Evolutionary conservation across 2,888 invertebrate species (phyloP), one percentile per base, ranked within the genome.

Genomic region (Epiblema foenella): DNA sequence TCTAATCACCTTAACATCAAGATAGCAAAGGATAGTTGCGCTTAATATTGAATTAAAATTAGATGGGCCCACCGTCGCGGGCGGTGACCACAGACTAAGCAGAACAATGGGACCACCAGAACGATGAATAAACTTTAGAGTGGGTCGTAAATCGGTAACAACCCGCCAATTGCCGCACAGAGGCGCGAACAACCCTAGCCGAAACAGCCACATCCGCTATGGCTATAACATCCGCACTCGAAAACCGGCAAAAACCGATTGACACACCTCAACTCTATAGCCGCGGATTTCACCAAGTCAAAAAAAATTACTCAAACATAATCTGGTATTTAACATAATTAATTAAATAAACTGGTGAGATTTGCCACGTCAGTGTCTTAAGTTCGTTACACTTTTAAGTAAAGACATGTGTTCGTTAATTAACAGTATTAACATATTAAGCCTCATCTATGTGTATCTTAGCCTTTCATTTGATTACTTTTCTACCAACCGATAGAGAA

Each of bases 61-160:
- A 60, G 66, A 68, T 68, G 65, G 65, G 66, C 73, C 39, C 29
- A 42, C 64, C 65, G 59, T 59, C 60, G 51, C 74, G 74, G 74
- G 68, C 69, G 66, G 74, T 69, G 37, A 46, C 54, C 70, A 42
- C 42, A 52, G 51, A 64, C 54, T 70, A 59, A 33, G 54, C 46
- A 20, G 84, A 80, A 93, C 92, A 93, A 93, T 91, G 86, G 92
- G 93, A 93, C 93, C 93, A 93, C 93, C 93, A 87, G 84, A 90
- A 89, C 84, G 83, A 84, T 83, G 88, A 86, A 90, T 90, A 87
- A 89, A 89, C 81, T 90, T 90, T 84, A 88, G 92, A 92, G 93
- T 90, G 90, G 90, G 86, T 84, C 84, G 77, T 86, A 85, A 93
- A 93, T 89, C 89, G 89, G 90, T 90, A 89, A 91, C 89, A 88